These are phyloP conservation scores for Nemapogon koenigi DNA, from an alignment of 2,888 invertebrate genomes.

Conservation along the genomic window DNA sequence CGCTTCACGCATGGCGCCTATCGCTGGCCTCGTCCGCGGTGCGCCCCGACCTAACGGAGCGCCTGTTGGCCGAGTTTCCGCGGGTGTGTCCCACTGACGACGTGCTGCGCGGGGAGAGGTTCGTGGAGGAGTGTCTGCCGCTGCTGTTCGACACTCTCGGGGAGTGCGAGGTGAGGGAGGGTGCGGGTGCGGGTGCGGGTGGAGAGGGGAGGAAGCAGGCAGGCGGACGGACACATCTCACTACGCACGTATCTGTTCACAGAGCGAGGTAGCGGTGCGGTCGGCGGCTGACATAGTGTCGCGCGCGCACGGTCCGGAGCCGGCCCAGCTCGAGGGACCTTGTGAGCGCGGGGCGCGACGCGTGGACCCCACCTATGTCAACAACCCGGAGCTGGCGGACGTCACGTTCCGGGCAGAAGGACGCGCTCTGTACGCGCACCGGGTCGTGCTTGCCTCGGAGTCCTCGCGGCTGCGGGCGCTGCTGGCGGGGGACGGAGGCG, in stretches of 20 bases:
- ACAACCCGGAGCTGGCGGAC: conserved; percentile 91
- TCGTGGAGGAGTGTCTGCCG: conserved; percentile 89
- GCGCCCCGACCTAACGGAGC: too few relatives aligned
- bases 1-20: conserved; percentile 91
- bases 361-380: conserved; percentile 92
- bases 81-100: conserved; percentile 84
- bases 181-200: too few relatives aligned
- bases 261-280: conserved; percentile 89
- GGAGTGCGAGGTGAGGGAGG: conserved; percentile 83
- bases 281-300: conserved; percentile 88
- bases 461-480: conserved; percentile 86
- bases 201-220: too few relatives aligned
- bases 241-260: conserved; percentile 19
- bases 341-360: conserved; percentile 59
- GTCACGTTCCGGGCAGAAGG: conserved; percentile 93
- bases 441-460: conserved; percentile 91
- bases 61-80: background rate
- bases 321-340: conserved; percentile 78
- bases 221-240: too few relatives aligned
- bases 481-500: too few relatives aligned
- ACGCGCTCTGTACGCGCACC: conserved; percentile 90
- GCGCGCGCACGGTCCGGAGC: conserved; percentile 88
- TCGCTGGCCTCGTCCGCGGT: conserved; percentile 88
- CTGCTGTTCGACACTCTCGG: conserved; percentile 88
- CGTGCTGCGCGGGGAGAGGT: conserved; percentile 79